phyloP scores from a whole-genome alignment of 1,140 invertebrate species.

The Laupala kohalensis region DNA sequence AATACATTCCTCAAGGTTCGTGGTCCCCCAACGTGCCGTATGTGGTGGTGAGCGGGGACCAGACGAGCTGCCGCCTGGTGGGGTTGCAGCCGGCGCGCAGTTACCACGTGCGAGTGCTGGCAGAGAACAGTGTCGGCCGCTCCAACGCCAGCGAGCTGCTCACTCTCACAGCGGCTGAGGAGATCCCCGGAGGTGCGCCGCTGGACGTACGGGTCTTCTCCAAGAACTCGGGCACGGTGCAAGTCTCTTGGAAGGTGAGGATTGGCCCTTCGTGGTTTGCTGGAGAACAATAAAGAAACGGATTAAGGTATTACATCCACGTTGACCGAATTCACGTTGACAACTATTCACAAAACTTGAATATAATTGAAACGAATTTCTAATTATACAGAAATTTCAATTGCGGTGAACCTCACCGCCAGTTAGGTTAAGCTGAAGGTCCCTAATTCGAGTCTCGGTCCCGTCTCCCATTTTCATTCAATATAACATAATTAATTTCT shows the following conservation, averaged over 20 bases:
- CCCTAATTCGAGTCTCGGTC: too few relatives aligned
- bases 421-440: too few relatives aligned
- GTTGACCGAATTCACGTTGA: too few relatives aligned
- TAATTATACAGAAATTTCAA: too few relatives aligned
- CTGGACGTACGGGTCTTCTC: slow-evolving; percentile 52
- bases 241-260: slow-evolving; percentile 55
- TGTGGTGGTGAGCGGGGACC: slow-evolving; percentile 19
- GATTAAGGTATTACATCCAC: too few relatives aligned
- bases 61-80: slow-evolving; percentile 25
- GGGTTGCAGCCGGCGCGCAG: slow-evolving; percentile 33
- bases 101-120: slow-evolving; percentile 50
- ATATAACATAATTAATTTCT: too few relatives aligned
- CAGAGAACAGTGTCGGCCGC: slow-evolving; percentile 58
- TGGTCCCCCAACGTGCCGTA: not conserved
- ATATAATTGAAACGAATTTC: too few relatives aligned
- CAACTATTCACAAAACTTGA: too few relatives aligned
- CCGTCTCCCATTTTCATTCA: too few relatives aligned
- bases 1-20: not conserved
- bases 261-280: too few relatives aligned
- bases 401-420: too few relatives aligned
- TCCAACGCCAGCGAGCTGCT: slow-evolving; percentile 56
- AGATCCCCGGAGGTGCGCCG: slow-evolving; percentile 61
- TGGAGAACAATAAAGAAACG: too few relatives aligned
- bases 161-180: slow-evolving; percentile 54
- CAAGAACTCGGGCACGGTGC: slow-evolving; percentile 57